Evolutionary conservation across 2,113 vertebrate species (phyloP), one percentile per base, ranked within the genome.

Genomic region (Phyllopteryx taeniolatus): DNA sequence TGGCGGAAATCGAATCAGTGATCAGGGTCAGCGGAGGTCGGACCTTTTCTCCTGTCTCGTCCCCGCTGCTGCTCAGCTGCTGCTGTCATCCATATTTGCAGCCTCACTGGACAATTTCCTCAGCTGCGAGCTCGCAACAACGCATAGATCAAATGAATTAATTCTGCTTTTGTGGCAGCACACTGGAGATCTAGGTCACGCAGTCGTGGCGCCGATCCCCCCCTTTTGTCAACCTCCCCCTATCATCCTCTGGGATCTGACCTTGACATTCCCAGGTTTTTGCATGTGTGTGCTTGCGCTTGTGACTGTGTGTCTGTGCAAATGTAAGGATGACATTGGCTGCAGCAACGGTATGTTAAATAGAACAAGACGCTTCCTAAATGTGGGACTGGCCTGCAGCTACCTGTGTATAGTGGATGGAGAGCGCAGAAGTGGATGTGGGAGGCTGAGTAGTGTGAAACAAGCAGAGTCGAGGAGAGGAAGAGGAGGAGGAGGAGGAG

Each of bases 11-110:
- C 17, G 80, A 73, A 85, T 86, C 73, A 75, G 82, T 78, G 68
- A 56, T 78, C 73, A 54, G 82, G 81, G 80, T 80, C 75, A 59
- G 73, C 79, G 13, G 20, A 64, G 56, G 80, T 73, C 73, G 68
- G 82, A 81, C 83, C 83, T 80, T 79, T 68, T 15, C 47, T 82
- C 72, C 74, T 47, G 75, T 81, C 86, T 83, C 75, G 71, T 79
- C 79, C 77, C 35, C 77, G 76, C 61, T 70, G 81, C 82, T 75
- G 84, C 88, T 89, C 89, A 90, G 88, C 88, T 89, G 85, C 81
- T 91, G 75, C 79, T 84, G 88, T 88, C 89, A 81, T 90, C 85
- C 85, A 90, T 87, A 88, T 88, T 89, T 90, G 85, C 90, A 88
- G 90, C 89, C 83, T 87, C 87, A 87, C 74, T 90, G 89, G 89